A percentile compares a stretch with the other conserved stretches of the same genome.
Evolutionary conservation across 2,797 vertebrate species (phyloP).

Genomic region (Microhierax caerulescens): DNA sequence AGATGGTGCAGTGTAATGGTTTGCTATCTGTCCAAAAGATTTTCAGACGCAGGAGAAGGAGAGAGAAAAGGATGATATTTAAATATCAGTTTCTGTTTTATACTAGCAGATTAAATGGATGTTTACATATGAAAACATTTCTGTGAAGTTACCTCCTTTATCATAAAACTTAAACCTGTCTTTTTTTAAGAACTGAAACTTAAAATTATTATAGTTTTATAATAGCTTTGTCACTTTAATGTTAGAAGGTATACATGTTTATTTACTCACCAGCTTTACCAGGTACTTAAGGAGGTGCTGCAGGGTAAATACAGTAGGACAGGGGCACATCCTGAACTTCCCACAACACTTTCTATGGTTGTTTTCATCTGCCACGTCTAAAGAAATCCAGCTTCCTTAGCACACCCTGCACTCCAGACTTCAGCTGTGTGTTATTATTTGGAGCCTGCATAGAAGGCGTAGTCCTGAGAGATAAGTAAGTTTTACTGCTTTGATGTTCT

Average conservation of each 20-base stretch:
- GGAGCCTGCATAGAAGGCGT: conserved; percentile 96
- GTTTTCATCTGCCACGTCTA: background rate
- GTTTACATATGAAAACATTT: background rate
- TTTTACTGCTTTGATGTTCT: background rate
- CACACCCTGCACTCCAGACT: conserved; percentile 76
- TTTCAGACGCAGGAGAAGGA: background rate
- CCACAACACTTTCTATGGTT: background rate
- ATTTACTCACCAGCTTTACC: background rate
- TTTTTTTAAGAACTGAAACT: background rate
- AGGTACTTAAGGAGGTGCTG: background rate
- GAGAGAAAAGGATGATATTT: background rate
- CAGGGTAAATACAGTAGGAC: background rate
- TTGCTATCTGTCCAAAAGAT: background rate
- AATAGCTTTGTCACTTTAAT: background rate
- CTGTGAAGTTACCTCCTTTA: background rate
- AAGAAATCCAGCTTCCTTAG: conserved; percentile 43
- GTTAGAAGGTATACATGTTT: background rate
- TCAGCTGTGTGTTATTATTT: conserved; percentile 93
- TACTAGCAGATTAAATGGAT: background rate
- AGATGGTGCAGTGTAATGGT: background rate
- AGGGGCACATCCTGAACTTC: background rate
- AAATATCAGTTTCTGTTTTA: background rate
- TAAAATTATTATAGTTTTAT: background rate
- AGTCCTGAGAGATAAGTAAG: conserved; percentile 94
- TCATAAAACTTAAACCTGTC: background rate